These are phyloP conservation scores for Phylloscopus whistleri DNA, from an alignment of 2,113 vertebrate genomes.

Conservation along the genomic window DNA sequence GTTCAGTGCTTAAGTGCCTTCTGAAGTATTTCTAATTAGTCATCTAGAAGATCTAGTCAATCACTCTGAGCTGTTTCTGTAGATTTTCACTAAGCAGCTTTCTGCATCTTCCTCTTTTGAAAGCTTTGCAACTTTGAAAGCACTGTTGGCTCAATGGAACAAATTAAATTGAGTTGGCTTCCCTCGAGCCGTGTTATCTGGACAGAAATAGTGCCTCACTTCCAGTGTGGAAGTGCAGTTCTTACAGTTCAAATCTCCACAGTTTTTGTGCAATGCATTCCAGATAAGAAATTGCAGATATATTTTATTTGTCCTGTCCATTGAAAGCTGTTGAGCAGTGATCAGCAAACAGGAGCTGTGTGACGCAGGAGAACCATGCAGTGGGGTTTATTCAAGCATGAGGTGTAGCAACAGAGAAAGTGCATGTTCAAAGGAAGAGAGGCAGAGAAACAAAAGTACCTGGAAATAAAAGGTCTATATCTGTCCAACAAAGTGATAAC, in stretches of 20 bases:
- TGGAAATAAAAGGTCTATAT: not conserved
- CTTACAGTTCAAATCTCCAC: not conserved
- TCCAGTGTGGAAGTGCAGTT: not conserved
- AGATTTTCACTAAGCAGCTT: not conserved
- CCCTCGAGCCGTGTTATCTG: not conserved
- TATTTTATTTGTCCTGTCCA: not conserved
- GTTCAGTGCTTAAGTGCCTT: not conserved
- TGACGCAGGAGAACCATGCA: not conserved
- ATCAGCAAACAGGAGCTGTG: not conserved
- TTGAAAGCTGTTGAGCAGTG: not conserved
- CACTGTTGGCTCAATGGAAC: not conserved
- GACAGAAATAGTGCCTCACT: not conserved
- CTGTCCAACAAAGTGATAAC: not conserved
- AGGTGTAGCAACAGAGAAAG: not conserved
- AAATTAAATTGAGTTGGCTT: not conserved
- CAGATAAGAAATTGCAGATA: conserved; percentile 9
- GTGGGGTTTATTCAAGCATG: not conserved
- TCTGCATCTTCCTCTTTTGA: not conserved
- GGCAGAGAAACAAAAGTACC: not conserved
- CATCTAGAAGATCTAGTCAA: not conserved
- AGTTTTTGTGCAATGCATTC: not conserved
- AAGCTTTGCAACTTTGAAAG: not conserved
- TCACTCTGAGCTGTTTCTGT: not conserved
- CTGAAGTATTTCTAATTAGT: not conserved
- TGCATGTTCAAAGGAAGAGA: not conserved